Base-by-base conservation (phyloP, 2,797 vertebrate genomes). In the Xiphorhynchus erythropygius region DNA sequence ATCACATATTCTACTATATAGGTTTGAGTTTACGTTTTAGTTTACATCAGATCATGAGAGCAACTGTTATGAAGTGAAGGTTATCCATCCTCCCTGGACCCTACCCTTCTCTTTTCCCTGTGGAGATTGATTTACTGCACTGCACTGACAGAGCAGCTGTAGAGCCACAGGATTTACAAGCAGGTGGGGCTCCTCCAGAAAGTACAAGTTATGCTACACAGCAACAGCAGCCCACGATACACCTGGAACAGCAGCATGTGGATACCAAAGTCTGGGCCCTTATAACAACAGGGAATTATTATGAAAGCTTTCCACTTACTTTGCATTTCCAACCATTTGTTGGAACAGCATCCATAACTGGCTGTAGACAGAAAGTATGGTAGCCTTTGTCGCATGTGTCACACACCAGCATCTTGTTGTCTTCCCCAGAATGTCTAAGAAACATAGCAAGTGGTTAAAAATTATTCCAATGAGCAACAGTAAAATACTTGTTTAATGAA, bases 381-480 rank as follows among this genome's bases (percentile, higher is more conserved):
- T 99, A 99, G 86, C 99, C 99, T 99, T 99, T 99, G 98, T 99
- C 99, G 21, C 99, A 99, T 67, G 99, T 99, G 97, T 99, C 99
- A 37, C 99, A 99, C 95, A 99, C 99, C 95, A 99, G 98, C 99
- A 99, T 99, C 98, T 99, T 99, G 97, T 98, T 99, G 98, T 99
- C 99, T 98, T 99, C 99, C 96, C 99, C 99, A 92, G 99, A 99
- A 97, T 99, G 99, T 97, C 99, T 99, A 96, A 77, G 88, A 97
- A 94, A 97, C 47, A 88, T 49, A 95, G 94, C 14, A 94, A 84
- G 63, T 35, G 63, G 88, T 93, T 89, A 75, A 49, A 80, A 78
- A 39, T 6, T 27, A 64, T 25, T 74, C 33, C 18, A 57, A 59
- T 4, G 59, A 89, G 13, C 13, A 13, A 5, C 23, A 82, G 50